Evolutionary conservation across 2,888 invertebrate species (phyloP).

Genomic region (Sphaeridia pumilis): DNA sequence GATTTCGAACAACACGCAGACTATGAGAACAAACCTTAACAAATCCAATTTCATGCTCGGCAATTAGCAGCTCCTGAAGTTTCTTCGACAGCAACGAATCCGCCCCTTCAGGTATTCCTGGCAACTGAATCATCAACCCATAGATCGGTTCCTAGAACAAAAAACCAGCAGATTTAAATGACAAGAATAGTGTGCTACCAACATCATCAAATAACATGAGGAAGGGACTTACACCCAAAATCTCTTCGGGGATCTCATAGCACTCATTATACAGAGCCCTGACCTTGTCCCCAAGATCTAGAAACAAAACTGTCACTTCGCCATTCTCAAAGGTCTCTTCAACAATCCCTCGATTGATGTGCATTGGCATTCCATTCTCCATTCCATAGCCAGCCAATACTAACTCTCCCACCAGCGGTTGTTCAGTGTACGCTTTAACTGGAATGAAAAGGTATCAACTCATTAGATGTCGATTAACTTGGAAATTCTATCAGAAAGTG

Average conservation of each 20-base stretch:
- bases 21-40: neutral
- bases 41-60: neutral
- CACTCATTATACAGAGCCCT: neutral
- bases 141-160: neutral
- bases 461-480: no score
- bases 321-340: neutral
- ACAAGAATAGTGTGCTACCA: neutral
- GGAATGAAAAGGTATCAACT: no score
- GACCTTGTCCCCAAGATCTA: neutral
- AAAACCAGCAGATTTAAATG: neutral
- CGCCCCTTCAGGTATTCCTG: neutral
- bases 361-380: no score
- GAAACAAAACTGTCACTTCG: neutral
- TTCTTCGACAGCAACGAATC: neutral
- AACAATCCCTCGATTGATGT: neutral
- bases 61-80: neutral
- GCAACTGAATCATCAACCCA: neutral
- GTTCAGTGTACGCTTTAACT: no score
- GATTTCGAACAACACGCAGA: no score
- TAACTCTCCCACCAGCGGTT: neutral
- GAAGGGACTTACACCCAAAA: neutral
- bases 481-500: no score
- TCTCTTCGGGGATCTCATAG: neutral
- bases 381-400: neutral
- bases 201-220: neutral